These are phyloP conservation scores for Eira barbara DNA, from an alignment of 2,113 vertebrate genomes.

Conservation along the genomic window DNA sequence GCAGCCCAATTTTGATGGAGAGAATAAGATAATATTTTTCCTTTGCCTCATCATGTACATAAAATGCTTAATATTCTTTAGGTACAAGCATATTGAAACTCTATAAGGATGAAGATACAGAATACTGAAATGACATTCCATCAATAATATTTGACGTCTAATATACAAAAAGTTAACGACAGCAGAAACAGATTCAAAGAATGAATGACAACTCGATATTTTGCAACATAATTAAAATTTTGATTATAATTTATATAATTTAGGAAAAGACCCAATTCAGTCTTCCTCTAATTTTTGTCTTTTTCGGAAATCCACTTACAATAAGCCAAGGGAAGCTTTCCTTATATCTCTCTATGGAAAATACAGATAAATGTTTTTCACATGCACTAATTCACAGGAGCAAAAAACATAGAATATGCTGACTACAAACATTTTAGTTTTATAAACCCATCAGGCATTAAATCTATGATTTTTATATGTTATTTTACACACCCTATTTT, in stretches of 20 bases:
- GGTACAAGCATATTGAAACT: not conserved
- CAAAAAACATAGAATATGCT: not conserved
- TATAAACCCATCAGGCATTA: not conserved
- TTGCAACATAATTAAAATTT: constrained; percentile 30
- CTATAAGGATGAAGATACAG: not conserved
- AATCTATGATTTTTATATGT: constrained; percentile 36
- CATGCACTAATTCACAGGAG: not conserved
- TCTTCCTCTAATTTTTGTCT: not conserved
- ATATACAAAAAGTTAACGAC: not conserved
- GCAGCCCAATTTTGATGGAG: not conserved
- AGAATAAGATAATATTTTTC: not conserved
- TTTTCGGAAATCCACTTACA: constrained; percentile 1
- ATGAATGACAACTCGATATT: not conserved
- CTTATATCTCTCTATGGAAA: not conserved
- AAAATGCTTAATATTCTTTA: not conserved
- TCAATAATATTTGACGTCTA: not conserved
- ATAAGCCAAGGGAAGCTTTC: not conserved
- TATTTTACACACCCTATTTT: constrained; percentile 32
- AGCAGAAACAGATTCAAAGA: not conserved
- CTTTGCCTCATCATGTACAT: not conserved
- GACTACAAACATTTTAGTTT: not conserved
- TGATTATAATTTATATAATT: constrained; percentile 21
- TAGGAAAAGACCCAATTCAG: not conserved
- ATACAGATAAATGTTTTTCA: not conserved
- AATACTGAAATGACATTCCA: not conserved